These are phyloP conservation scores for Hecatera dysodea DNA, from an alignment of 2,888 invertebrate species.

Conservation along the genomic window DNA sequence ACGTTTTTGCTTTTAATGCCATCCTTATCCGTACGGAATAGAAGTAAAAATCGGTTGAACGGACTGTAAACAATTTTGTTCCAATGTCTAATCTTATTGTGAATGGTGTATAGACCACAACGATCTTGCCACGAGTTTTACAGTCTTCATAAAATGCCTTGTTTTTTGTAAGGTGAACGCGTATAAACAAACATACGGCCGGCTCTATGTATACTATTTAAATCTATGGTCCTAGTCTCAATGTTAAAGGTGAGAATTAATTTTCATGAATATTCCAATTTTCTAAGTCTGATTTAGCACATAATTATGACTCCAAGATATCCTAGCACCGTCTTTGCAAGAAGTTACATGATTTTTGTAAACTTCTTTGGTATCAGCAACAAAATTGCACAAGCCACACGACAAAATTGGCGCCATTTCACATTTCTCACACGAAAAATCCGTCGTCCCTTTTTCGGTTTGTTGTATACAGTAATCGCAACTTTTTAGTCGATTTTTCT, in stretches of 20 bases:
- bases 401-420: constrained; percentile 45
- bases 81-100: no score
- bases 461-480: constrained; percentile 48
- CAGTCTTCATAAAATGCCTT: no score
- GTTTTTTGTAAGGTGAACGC: background rate
- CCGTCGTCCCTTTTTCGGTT: constrained; percentile 35
- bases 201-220: background rate
- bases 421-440: constrained; percentile 52
- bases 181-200: background rate
- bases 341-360: constrained; percentile 50
- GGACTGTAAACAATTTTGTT: no score
- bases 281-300: constrained; percentile 57
- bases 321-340: constrained; percentile 54
- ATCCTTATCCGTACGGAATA: no score
- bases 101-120: no score
- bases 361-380: constrained; percentile 42
- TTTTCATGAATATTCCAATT: background rate
- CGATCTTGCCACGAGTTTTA: no score
- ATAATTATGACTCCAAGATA: constrained; percentile 56
- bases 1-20: no score
- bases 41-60: no score
- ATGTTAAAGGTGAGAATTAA: background rate
- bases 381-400: constrained; percentile 55
- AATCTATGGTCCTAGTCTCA: no score
- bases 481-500: constrained; percentile 52